Base-by-base conservation (phyloP, 2,113 vertebrate genomes). In the Thamnophis sirtalis region DNA sequence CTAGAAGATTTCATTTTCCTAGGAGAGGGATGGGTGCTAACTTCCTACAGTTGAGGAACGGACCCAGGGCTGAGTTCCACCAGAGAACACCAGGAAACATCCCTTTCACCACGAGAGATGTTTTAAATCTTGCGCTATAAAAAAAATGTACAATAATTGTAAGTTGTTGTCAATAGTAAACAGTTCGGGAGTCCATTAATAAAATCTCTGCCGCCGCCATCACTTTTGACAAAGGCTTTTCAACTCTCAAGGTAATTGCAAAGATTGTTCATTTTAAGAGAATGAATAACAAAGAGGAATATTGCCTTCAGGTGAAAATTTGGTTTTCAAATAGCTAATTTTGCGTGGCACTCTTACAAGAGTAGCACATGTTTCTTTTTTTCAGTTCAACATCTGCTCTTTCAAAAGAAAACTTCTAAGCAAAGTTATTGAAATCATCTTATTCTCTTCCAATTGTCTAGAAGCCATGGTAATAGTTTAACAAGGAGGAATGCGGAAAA, bases 261-360 rank as follows among this genome's bases (percentile, higher is more conserved):
- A 85, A 91, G 55, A 89, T 60, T 87, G 33, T 56, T 92, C n/a
- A 55, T 96, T 94, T 91, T 63, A 86, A 91, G 58, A 90, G 48
- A 95, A 96, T 88, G 26, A 92, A 73, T 80, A 73, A 55, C 55
- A 80, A 43, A 88, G 55, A 95, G 90, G 94, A 95, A 92, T 50
- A 88, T 0, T 0, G 0, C 89, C 88, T 56, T 54, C 28, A 90
- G 85, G 50, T 87, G 38, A 90, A 90, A 92, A 93, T 24, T 19
- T 1, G 0, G 0, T 89, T 94, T 84, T 84, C 90, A 94, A 91
- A 91, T 84, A 94, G 51, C 11, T 95, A 90, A 90, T 95, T 94
- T 92, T 92, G 68, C 91, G 87, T 48, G 88, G 19, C 50, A 9
- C 53, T 89, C 26, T 92, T 84, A 91, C 26, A 84, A 88, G 38